phyloP scores from a whole-genome alignment of 2,113 vertebrate species.

The Gobiocypris rarus region DNA sequence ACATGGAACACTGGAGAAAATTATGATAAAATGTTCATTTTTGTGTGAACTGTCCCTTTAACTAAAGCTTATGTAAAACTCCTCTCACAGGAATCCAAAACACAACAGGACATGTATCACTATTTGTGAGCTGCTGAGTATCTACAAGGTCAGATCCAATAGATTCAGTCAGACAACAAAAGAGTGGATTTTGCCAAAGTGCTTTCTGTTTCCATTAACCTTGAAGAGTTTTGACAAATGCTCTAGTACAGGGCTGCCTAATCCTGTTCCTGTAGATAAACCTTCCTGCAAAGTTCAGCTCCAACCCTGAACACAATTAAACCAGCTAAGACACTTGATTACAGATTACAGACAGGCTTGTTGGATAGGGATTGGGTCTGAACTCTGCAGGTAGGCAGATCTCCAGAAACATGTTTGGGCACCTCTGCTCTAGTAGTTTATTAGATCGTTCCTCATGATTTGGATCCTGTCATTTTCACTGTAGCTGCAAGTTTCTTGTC shows the following conservation, averaged over 20 bases:
- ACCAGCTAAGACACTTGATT: too few species aligned
- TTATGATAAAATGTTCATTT: background rate
- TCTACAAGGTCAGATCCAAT: background rate
- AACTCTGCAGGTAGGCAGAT: too few species aligned
- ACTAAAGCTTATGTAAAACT: conserved; percentile 2
- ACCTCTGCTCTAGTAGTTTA: background rate
- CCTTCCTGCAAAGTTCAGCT: too few species aligned
- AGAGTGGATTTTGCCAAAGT: background rate
- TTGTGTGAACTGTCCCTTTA: background rate
- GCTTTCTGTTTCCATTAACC: conserved; percentile 3
- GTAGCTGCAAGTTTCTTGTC: background rate
- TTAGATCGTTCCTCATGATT: background rate
- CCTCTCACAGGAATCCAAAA: background rate
- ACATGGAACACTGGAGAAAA: background rate
- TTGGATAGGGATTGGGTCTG: too few species aligned
- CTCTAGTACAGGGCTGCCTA: background rate
- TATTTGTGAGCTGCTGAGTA: conserved; percentile 1
- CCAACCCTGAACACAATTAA: too few species aligned
- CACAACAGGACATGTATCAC: background rate
- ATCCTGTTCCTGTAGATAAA: too few species aligned
- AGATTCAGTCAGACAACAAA: background rate
- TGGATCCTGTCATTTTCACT: background rate
- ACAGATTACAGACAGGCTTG: too few species aligned
- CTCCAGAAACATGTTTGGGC: too few species aligned
- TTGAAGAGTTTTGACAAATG: background rate